Evolutionary conservation across 2,888 invertebrate species (phyloP), one percentile per base, ranked within the genome.

Genomic region (Platynereis dumerilii): DNA sequence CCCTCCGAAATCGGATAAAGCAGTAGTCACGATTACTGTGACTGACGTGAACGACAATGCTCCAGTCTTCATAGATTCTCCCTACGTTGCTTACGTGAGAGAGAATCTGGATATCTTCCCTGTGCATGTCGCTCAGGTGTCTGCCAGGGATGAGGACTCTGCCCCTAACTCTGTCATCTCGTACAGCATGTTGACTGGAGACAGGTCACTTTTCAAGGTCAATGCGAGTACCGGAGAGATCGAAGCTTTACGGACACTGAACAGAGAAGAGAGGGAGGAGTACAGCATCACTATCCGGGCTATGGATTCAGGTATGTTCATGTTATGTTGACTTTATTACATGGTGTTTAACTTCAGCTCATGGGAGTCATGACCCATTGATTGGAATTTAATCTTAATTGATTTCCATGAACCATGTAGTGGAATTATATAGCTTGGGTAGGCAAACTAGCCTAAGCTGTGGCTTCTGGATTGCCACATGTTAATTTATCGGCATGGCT

Each of bases 41-140:
- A 89, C 91, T 72, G 95, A 96, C 85, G 92, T 95, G 80, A 96
- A 96, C 85, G 96, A 96, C 86, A 94, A 94, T 81, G 91, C 92
- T 34, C 96, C 96, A 55, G 91, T 92, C 54, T 96, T 96, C 85
- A 86, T 93, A 74, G 92, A 96, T 85, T 94, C 95, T n/a, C 96
- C 96, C 0, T 96, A 95, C 85, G 86, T 93, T 80, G 93, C 94
- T 2, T 91, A 92, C 83, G 94, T 96, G 65, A 93, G 94, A 91
- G 96, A 97, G 67, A 77, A 78, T 44, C 72, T 77, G 65, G 67
- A 64, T n/a, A 54, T 90, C 87, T 76, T 92, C 1, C 80, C 80
- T 0, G 83, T 85, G 2, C 80, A 83, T 64, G 82, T 87, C 74
- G 67, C 74, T 7, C 75, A 92, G 74, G 92, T 96, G 58, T 89